phyloP scores from a whole-genome alignment of 1,140 invertebrate species.

The Apis laboriosa region DNA sequence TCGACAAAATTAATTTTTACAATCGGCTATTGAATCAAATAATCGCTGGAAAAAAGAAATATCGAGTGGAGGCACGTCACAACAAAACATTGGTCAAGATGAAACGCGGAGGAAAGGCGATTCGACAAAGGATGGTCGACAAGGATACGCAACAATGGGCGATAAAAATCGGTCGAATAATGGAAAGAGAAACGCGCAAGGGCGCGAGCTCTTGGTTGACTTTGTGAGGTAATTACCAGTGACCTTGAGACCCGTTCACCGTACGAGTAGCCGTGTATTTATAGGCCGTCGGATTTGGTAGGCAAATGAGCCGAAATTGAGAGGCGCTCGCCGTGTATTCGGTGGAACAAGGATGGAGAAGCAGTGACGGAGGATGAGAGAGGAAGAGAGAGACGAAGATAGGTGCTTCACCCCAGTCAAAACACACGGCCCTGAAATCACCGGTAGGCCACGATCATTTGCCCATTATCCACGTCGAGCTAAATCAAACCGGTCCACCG shows the following conservation, averaged over 20 bases:
- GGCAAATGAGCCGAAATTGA: conserved; percentile 73
- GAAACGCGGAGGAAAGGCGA: neutral
- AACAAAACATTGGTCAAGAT: too few species aligned
- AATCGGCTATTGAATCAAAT: too few species aligned
- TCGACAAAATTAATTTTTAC: too few species aligned
- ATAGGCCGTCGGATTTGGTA: conserved; percentile 67
- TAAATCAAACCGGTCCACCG: conserved; percentile 48
- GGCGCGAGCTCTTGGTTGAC: conserved; percentile 29
- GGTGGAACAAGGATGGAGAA: neutral
- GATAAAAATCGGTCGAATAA: conserved; percentile 15
- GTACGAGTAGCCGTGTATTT: conserved; percentile 55
- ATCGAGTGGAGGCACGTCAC: too few species aligned
- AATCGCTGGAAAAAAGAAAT: too few species aligned
- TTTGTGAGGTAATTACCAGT: conserved; percentile 56
- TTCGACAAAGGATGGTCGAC: neutral
- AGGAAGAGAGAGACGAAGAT: neutral
- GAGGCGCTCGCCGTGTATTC: conserved; percentile 43
- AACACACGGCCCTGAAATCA: conserved; percentile 56
- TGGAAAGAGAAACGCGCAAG: conserved; percentile 29
- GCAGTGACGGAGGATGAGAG: neutral
- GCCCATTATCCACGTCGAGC: conserved; percentile 59
- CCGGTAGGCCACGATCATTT: conserved; percentile 68
- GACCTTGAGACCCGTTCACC: conserved; percentile 64
- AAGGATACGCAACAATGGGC: neutral
- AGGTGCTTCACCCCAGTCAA: conserved; percentile 52